Evolutionary conservation across 1,140 invertebrate species (phyloP).

Genomic region (Drosophila nasuta): DNA sequence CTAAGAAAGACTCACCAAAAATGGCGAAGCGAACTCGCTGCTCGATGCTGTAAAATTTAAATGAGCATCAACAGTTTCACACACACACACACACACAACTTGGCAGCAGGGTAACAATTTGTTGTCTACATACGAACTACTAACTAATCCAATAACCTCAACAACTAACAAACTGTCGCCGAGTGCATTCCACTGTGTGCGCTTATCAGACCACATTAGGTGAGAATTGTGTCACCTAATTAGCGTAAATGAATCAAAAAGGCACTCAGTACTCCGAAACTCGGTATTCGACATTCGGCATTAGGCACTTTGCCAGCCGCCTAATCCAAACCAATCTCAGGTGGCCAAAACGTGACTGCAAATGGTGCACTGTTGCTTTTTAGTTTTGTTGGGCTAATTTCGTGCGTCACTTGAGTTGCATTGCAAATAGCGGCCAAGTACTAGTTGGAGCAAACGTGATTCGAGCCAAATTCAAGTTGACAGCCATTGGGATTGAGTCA

Average conservation of each 20-base stretch:
- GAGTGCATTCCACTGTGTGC: conserved; percentile 46
- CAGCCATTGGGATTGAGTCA: conserved; percentile 16
- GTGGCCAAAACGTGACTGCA: conserved; percentile 69
- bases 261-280: conserved; percentile 28
- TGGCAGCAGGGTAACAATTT: conserved; percentile 75
- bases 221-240: conserved; percentile 85
- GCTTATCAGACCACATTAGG: conserved; percentile 82
- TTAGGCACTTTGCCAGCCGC: conserved; percentile 54
- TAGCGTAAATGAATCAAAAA: conserved; percentile 84
- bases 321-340: conserved; percentile 69
- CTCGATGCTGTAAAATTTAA: conserved; percentile 76
- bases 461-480: conserved; percentile 47
- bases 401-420: conserved; percentile 45
- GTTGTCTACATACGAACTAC: conserved; percentile 40
- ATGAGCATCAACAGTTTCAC: conserved; percentile 66
- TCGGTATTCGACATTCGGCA: not conserved
- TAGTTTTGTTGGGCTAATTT: conserved; percentile 35
- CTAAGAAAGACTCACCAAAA: conserved; percentile 59
- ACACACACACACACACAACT: conserved; percentile 4
- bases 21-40: conserved; percentile 63
- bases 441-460: conserved; percentile 54
- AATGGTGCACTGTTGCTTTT: conserved; percentile 23
- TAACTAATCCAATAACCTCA: conserved; percentile 43
- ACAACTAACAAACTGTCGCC: conserved; percentile 1
- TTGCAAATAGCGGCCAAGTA: conserved; percentile 54